phyloP scores from a whole-genome alignment of 2,797 vertebrate species.

The Chanos chanos region DNA sequence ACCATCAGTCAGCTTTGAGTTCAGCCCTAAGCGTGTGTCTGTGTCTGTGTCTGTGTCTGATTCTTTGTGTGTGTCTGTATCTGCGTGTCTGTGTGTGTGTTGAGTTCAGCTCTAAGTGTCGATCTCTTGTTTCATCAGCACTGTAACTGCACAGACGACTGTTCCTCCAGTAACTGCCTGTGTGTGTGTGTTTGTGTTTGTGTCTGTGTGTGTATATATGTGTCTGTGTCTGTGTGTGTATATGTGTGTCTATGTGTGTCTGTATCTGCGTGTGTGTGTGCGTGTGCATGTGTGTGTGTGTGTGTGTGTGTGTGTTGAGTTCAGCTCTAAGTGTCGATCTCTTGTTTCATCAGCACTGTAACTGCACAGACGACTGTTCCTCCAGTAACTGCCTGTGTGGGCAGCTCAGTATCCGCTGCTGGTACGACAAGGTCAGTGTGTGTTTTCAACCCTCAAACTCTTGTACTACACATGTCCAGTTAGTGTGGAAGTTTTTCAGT shows the following conservation, averaged over 20 bases:
- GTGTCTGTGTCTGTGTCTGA: not conserved
- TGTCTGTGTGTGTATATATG: too few relatives aligned
- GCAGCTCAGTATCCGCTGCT: constrained; percentile 93
- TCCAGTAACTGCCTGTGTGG: constrained; percentile 94
- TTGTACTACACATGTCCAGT: too few relatives aligned
- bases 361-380: constrained; percentile 86
- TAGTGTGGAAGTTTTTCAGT: not conserved
- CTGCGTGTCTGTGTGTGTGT: too few relatives aligned
- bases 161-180: constrained; percentile 89
- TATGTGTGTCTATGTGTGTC: too few relatives aligned
- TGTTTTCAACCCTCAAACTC: too few relatives aligned
- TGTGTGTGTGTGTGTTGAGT: constrained; percentile 18
- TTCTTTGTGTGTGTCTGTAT: too few relatives aligned
- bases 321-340: too few relatives aligned
- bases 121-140: too few relatives aligned
- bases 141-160: constrained; percentile 86
- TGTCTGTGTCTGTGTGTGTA: too few relatives aligned
- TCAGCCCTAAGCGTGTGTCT: too few relatives aligned
- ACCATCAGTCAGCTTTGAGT: too few relatives aligned
- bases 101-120: too few relatives aligned
- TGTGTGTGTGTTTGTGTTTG: constrained; percentile 95
- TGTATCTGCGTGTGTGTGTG: not conserved
- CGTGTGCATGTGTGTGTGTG: constrained; percentile 20
- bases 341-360: constrained; percentile 88
- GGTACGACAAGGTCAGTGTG: constrained; percentile 88